Evolutionary conservation across 2,797 vertebrate genomes (phyloP).

Genomic region (Menidia menidia): DNA sequence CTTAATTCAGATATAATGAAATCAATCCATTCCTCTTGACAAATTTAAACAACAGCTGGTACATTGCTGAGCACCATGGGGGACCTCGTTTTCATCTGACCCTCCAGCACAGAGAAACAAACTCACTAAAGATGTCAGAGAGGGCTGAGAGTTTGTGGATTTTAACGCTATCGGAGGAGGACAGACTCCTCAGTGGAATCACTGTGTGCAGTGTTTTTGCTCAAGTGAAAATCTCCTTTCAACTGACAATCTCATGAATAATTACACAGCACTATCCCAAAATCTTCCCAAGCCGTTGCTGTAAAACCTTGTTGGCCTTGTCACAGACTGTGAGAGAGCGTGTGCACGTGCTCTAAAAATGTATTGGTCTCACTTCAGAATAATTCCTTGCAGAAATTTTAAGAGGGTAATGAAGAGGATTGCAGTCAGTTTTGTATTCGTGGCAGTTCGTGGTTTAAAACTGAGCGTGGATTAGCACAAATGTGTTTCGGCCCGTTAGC

Average conservation of each 20-base stretch:
- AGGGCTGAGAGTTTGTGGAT: conserved; percentile 3
- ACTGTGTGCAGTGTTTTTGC: conserved; percentile 56
- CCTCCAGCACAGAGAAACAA: conserved; percentile 33
- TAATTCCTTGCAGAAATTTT: conserved; percentile 35
- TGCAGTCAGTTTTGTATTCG: conserved; percentile 12
- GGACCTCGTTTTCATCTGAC: conserved; percentile 46
- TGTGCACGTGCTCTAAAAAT: conserved; percentile 12
- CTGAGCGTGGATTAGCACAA: background rate
- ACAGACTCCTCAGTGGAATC: conserved; percentile 65
- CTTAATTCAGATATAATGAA: conserved; percentile 44
- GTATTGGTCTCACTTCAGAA: conserved; percentile 34
- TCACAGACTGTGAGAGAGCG: background rate
- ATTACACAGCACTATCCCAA: conserved; percentile 16
- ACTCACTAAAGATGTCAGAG: conserved; percentile 30
- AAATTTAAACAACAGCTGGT: conserved; percentile 37
- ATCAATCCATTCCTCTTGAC: conserved; percentile 36
- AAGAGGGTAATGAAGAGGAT: conserved; percentile 3
- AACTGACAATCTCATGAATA: conserved; percentile 39
- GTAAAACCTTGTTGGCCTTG: conserved; percentile 11
- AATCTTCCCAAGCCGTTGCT: conserved; percentile 17
- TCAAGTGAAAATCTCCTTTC: conserved; percentile 40
- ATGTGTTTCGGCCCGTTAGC: conserved; percentile 10
- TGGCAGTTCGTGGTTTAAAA: conserved; percentile 22
- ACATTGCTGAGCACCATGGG: too few relatives aligned
- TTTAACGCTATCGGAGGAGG: conserved; percentile 58